These are phyloP conservation scores for Branchipolynoe longqiensis DNA, from an alignment of 2,888 invertebrate genomes.

Conservation along the genomic window DNA sequence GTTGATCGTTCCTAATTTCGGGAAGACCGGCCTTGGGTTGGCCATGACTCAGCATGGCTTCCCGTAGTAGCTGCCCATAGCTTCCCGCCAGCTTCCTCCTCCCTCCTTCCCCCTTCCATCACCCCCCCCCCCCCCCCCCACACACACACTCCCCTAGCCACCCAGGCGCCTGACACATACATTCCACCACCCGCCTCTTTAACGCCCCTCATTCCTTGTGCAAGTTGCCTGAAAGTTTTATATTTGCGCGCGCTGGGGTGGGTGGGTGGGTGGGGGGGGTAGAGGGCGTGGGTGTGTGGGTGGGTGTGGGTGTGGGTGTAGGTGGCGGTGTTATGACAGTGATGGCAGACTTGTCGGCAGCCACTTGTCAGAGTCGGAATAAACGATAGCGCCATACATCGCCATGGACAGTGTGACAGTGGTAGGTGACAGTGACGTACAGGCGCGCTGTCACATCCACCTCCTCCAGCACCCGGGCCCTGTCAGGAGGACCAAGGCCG, in stretches of 20 bases:
- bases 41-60: too few species aligned
- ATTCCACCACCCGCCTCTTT: too few species aligned
- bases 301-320: background rate
- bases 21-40: too few species aligned
- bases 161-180: too few species aligned
- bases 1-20: too few species aligned
- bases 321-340: background rate
- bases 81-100: too few species aligned
- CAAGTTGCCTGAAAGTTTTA: too few species aligned
- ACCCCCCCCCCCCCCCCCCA: too few species aligned
- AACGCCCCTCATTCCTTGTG: too few species aligned
- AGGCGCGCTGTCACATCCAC: slow-evolving; percentile 1
- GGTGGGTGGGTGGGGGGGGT: background rate
- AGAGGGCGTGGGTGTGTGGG: background rate
- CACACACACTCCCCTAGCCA: too few species aligned
- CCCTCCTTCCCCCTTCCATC: too few species aligned
- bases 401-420: background rate
- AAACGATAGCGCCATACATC: background rate
- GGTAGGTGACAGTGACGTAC: slow-evolving; percentile 11
- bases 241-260: background rate
- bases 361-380: slow-evolving; percentile 30
- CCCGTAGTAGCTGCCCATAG: too few species aligned
- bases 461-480: slow-evolving; percentile 8
- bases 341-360: background rate
- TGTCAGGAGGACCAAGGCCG: background rate